Base-by-base conservation (phyloP, 2,113 vertebrate species). In the Notarius quadriscutis region DNA sequence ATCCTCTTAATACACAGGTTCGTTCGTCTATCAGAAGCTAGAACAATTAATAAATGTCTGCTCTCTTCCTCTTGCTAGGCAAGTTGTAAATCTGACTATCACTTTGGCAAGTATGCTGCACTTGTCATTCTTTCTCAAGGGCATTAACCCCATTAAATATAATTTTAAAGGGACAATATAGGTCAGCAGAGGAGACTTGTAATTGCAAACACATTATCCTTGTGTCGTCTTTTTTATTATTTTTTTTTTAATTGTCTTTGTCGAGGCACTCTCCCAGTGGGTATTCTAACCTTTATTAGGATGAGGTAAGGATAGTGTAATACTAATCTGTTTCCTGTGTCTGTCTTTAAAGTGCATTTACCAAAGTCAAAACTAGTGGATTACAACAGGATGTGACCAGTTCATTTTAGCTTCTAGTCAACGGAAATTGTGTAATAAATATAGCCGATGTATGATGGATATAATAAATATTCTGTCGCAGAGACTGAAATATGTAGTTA, bases 261-360 rank as follows among this genome's bases (percentile, higher is more conserved):
- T 51, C 12, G 80, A 84, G 85, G 83, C 84, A 53, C 57, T 89
- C 87, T 89, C 89, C 91, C 92, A 27, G 41, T 65, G 89, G 92
- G 89, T 89, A 72, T 86, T 18, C 60, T 4, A 69, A 71, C 8
- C 84, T 87, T 90, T 91, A 87, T 90, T 89, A 90, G 87, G 87
- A 81, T 90, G 63, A 90, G 87, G 89, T 87, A 88, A 90, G 84
- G n/a, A 84, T 88, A 77, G 85, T 87, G 89, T 86, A 90, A 90
- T 87, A 85, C 81, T 55, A 65, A 78, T 65, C 67, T 80, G 80
- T 88, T 84, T 86, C 77, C 53, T 80, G 72, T 63, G n/a, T 18
- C 82, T 89, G 79, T 48, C 72, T 60, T 88, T 83, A 78, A 84
- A 27, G 55, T 55, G 50, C 22, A 71, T 84, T 67, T 60, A 63